Evolutionary conservation across 1,140 invertebrate genomes (phyloP).

Genomic region (Melipona quadrifasciata): DNA sequence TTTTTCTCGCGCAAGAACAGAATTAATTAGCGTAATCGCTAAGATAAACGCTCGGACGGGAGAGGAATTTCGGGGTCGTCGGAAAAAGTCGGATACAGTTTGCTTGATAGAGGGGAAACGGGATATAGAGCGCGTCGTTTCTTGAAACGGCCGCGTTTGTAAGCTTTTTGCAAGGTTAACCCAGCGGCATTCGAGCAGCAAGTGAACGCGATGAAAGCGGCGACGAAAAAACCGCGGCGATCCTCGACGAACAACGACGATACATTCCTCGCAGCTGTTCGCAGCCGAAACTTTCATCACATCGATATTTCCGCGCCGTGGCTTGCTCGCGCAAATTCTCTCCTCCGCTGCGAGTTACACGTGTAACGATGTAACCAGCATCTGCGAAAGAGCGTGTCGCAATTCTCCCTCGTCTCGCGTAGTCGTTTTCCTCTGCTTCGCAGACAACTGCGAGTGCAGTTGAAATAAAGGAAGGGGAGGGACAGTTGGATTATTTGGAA

Average conservation of each 20-base stretch:
- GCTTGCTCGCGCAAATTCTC: neutral
- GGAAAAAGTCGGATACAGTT: neutral
- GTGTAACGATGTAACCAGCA: neutral
- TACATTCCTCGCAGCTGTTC: slow-evolving; percentile 74
- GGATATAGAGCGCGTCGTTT: slow-evolving; percentile 3
- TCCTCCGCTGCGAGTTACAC: neutral
- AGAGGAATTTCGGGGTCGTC: neutral
- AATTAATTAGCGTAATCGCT: neutral
- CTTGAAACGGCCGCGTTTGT: neutral
- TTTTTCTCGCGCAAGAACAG: no score
- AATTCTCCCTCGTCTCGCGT: slow-evolving; percentile 1
- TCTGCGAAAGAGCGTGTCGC: neutral
- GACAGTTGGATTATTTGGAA: neutral
- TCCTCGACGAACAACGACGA: slow-evolving; percentile 72
- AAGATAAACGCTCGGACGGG: neutral
- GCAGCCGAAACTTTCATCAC: slow-evolving; percentile 61
- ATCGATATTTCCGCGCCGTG: slow-evolving; percentile 3
- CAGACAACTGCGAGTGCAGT: no score
- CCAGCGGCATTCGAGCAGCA: slow-evolving; percentile 40
- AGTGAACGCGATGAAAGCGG: slow-evolving; percentile 53
- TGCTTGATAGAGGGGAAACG: neutral
- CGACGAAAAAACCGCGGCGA: slow-evolving; percentile 48
- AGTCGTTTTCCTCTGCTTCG: neutral
- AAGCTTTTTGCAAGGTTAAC: slow-evolving; percentile 47
- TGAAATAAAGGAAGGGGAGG: neutral